Evolutionary conservation across 2,113 vertebrate species (phyloP).

Genomic region (Vicugna pacos): DNA sequence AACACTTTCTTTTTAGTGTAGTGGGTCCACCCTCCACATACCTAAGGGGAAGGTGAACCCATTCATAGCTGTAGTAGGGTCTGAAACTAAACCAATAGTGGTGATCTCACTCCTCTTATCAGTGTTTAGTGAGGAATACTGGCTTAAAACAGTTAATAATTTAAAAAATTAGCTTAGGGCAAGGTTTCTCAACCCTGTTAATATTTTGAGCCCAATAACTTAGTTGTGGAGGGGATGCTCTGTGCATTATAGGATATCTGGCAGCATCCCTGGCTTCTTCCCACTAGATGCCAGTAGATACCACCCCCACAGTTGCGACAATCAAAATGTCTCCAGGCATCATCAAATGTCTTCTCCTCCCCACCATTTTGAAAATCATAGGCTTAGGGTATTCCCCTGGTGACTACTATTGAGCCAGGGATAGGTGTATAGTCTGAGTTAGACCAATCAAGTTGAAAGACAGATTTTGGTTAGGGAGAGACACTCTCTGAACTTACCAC

Average conservation of each 20-base stretch:
- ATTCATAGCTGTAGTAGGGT: not conserved
- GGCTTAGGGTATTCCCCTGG: not conserved
- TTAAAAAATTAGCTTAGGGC: not conserved
- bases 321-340: conserved; percentile 27
- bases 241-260: not conserved
- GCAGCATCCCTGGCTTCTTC: not conserved
- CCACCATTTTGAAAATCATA: conserved; percentile 15
- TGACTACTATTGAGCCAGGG: not conserved
- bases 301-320: not conserved
- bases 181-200: not conserved
- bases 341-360: not conserved
- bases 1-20: conserved; percentile 27
- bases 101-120: not conserved
- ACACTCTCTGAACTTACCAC: not conserved
- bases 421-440: not conserved
- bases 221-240: not conserved
- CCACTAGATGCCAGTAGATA: not conserved
- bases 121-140: conserved; percentile 31
- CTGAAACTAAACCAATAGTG: conserved; percentile 44
- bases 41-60: not conserved
- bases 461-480: not conserved
- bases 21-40: not conserved
- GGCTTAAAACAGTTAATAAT: conserved; percentile 17
- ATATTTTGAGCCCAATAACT: not conserved
- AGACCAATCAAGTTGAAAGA: conserved; percentile 24